These are phyloP conservation scores for Acleris cristana DNA, from an alignment of 2,888 invertebrate species.

Conservation along the genomic window DNA sequence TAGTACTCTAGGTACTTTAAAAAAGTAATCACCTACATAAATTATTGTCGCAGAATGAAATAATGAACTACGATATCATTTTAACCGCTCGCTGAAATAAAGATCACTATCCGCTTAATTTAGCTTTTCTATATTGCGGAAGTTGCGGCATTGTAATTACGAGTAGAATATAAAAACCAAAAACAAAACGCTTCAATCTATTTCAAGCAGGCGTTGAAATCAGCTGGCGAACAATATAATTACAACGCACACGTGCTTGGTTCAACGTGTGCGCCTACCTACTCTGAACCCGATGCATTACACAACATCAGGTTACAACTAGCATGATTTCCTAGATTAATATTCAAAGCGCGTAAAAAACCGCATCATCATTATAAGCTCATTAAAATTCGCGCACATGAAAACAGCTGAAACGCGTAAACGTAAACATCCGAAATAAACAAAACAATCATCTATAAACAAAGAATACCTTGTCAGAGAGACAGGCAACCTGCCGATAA, in stretches of 20 bases:
- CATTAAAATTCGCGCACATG: neutral
- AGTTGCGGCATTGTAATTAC: too few species aligned
- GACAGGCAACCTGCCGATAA: constrained; percentile 21
- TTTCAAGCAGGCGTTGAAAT: constrained; percentile 31
- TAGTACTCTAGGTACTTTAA: too few species aligned
- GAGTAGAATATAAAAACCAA: too few species aligned
- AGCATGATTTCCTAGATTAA: constrained; percentile 6
- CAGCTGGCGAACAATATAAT: constrained; percentile 24
- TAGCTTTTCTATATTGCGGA: too few species aligned
- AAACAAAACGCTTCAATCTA: constrained; percentile 10
- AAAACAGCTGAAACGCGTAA: neutral
- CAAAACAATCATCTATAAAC: constrained; percentile 26
- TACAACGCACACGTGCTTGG: constrained; percentile 25
- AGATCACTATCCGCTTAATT: too few species aligned
- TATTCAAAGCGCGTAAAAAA: neutral
- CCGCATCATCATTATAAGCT: neutral
- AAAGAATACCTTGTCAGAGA: constrained; percentile 26
- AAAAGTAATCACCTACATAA: too few species aligned
- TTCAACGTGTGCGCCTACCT: neutral
- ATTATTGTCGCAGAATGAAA: too few species aligned
- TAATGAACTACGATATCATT: too few species aligned
- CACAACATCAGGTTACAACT: constrained; percentile 13
- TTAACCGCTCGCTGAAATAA: too few species aligned
- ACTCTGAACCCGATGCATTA: neutral
- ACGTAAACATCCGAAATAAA: constrained; percentile 17